Percentiles rank a stretch among this genome's conserved stretches.
Conservation (phyloP, 2,797 vertebrate genomes). For the Anguilla anguilla region DNA sequence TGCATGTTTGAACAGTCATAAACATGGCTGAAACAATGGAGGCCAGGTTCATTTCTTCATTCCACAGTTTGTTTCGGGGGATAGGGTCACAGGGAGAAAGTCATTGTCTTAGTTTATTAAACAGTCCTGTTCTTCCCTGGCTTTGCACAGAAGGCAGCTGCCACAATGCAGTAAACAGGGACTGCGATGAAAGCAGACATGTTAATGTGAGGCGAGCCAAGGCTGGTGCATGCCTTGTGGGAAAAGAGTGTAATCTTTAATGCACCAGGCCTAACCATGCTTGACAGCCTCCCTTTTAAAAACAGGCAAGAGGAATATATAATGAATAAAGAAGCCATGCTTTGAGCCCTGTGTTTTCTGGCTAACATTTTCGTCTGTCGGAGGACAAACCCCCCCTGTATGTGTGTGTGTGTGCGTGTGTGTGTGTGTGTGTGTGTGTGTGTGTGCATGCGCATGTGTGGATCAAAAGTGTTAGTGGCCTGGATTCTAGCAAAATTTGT, state of each 20-base stretch:
- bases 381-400: neutral
- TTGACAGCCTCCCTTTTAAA: constrained; percentile 62
- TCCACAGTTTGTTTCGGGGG: neutral
- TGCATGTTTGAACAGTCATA: neutral
- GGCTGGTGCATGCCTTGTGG: constrained; percentile 36
- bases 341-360: neutral
- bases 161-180: neutral
- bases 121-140: neutral
- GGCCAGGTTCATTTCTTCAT: neutral
- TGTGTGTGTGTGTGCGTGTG: neutral
- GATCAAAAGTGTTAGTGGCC: neutral
- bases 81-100: neutral
- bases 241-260: constrained; percentile 47
- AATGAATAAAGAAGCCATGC: neutral
- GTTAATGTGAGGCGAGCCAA: neutral
- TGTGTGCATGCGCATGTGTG: neutral
- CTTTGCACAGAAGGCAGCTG: neutral
- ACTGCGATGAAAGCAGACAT: neutral
- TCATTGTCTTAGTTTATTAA: constrained; percentile 11
- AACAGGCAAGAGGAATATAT: constrained; percentile 21
- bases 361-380: neutral
- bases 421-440: neutral
- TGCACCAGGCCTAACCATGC: constrained; percentile 54
- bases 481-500: neutral
- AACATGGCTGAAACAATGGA: neutral